Evolutionary conservation across 2,888 invertebrate species (phyloP).

Genomic region (Callimorpha dominula): DNA sequence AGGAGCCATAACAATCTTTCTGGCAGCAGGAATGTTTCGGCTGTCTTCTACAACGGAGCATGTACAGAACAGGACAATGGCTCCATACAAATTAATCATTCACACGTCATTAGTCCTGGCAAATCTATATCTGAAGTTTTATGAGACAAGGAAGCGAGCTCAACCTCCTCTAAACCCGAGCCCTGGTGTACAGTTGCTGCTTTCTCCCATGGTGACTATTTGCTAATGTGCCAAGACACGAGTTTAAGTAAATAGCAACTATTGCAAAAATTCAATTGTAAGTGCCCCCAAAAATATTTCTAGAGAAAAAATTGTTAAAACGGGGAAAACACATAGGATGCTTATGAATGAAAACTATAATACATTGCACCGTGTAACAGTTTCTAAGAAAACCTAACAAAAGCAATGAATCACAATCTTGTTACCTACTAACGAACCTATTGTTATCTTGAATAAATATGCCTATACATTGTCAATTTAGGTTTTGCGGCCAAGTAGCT

Average conservation of each 20-base stretch:
- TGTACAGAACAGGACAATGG: too few relatives aligned
- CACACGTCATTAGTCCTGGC: too few relatives aligned
- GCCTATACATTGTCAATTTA: not conserved
- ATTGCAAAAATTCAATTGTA: too few relatives aligned
- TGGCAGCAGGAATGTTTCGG: too few relatives aligned
- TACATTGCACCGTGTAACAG: not conserved
- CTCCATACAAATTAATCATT: too few relatives aligned
- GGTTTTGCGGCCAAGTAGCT: not conserved
- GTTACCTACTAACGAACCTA: not conserved
- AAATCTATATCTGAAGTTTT: too few relatives aligned
- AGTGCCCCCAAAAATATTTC: not conserved
- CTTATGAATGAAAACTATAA: not conserved
- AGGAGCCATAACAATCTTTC: too few relatives aligned
- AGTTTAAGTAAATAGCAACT: too few relatives aligned
- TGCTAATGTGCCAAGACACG: not conserved
- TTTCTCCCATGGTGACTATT: not conserved
- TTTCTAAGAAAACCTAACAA: not conserved
- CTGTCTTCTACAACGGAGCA: too few relatives aligned
- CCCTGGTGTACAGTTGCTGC: not conserved
- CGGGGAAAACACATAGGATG: not conserved
- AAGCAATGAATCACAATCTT: not conserved
- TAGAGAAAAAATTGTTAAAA: not conserved
- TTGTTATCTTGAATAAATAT: not conserved
- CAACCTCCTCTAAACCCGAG: too few relatives aligned
- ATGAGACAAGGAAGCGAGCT: too few relatives aligned